Evolutionary conservation across 2,113 vertebrate species (phyloP), one percentile per base, ranked within the genome.

Genomic region (Recurvirostra avosetta): DNA sequence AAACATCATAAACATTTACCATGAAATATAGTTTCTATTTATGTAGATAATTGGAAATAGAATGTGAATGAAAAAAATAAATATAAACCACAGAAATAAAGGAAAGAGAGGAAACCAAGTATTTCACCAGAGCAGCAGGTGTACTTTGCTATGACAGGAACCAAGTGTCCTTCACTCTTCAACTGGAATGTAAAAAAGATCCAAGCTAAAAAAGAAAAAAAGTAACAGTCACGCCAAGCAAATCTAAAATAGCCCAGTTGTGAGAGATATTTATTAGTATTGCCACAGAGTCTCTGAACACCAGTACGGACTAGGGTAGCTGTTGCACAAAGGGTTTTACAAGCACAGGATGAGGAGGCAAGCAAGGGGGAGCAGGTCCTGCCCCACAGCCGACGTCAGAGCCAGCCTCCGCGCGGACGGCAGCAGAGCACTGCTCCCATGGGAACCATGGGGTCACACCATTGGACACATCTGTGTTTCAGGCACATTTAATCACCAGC

Each of bases 361-460:
- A 71, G 73, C 19, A 16, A 68, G 47, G 2, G 0, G 25, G 15
- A 75, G 30, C 25, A 32, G 55, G 16, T 52, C 36, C 62, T 75
- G 74, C 22, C 16, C 30, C 1, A 1, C n/a, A 41, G 50, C 16
- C 5, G 1, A 32, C 40, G 36, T 2, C 1, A 8, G 43, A 67
- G 21, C 16, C 34, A 40, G 68, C 6, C 27, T 50, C 34, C 0
- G 2, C 36, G 76, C 34, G 18, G 36, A 23, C 1, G 0, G 20
- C 56, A 83, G 72, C 55, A 27, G 63, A 20, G 36, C 41, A 8
- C 36, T 0, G 0, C 45, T 90, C 87, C 92, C 74, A 20, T 1
- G 7, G 52, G 76, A 40, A n/a, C 27, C 22, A 25, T 2, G 2
- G 78, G n/a, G 30, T 36, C 0, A 1, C 26, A 1, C 1, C 53